These are phyloP conservation scores for Callithrix jacchus DNA, from an alignment of 2,113 vertebrate species.

Conservation along the genomic window DNA sequence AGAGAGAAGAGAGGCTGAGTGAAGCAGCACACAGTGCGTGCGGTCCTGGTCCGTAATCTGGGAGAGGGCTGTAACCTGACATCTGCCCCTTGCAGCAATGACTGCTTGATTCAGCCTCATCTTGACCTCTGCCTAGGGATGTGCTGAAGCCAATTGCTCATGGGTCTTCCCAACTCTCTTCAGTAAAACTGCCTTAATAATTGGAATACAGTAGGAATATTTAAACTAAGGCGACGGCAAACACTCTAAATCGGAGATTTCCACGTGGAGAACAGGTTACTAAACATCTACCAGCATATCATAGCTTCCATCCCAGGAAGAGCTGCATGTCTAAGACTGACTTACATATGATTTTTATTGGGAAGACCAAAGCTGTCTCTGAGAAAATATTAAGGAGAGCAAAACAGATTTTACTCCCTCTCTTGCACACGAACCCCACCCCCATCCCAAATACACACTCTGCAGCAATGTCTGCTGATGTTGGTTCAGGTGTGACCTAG, in stretches of 20 bases:
- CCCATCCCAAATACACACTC: fast-evolving
- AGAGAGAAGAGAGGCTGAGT: not conserved
- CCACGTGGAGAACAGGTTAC: not conserved
- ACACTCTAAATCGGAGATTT: not conserved
- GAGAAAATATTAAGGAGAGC: not conserved
- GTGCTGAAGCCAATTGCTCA: not conserved
- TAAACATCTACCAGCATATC: not conserved
- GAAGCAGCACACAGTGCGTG: not conserved
- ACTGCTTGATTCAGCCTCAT: fast-evolving
- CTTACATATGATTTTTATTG: not conserved
- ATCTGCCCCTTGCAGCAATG: fast-evolving
- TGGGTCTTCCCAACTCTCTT: not conserved
- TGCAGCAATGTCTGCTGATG: not conserved
- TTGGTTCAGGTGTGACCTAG: not conserved
- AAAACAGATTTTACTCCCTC: not conserved
- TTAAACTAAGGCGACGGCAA: not conserved
- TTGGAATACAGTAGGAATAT: not conserved
- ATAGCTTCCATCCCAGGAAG: not conserved
- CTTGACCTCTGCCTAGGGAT: not conserved
- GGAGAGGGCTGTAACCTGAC: not conserved
- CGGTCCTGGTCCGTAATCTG: too few species aligned
- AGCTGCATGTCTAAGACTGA: not conserved
- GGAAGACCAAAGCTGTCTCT: not conserved
- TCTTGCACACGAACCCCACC: too few species aligned
- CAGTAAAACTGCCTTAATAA: not conserved